Evolutionary conservation across 2,113 vertebrate species (phyloP).

Genomic region (Lanius ludovicianus): DNA sequence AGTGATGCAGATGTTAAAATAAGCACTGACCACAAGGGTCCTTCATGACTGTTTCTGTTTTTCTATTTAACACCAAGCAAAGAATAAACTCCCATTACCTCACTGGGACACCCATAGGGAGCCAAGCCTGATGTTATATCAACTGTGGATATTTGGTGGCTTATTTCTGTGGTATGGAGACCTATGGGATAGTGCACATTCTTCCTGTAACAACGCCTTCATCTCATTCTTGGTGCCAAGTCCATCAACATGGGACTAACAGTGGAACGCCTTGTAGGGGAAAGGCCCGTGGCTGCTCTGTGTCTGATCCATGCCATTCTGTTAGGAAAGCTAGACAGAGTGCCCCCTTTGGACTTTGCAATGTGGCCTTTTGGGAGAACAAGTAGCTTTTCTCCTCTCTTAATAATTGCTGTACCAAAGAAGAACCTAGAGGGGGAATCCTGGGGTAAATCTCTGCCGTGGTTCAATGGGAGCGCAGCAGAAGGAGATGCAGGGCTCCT

Average conservation of each 20-base stretch:
- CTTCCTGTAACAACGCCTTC: background rate
- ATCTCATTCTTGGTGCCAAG: background rate
- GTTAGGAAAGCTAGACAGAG: background rate
- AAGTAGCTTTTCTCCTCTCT: background rate
- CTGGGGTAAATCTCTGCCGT: background rate
- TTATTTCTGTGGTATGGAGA: background rate
- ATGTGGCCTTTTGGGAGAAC: rapidly evolving
- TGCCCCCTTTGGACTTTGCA: background rate
- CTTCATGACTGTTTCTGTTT: background rate
- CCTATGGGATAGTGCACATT: background rate
- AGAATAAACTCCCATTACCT: slow-evolving; percentile 16
- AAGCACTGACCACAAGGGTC: background rate
- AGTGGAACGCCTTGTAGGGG: background rate
- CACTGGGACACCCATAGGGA: background rate
- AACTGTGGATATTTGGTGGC: background rate
- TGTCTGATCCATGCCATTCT: background rate
- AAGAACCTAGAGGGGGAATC: background rate
- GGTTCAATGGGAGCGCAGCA: background rate
- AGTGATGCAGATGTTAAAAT: slow-evolving; percentile 22
- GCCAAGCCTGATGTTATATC: background rate
- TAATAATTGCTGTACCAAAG: background rate
- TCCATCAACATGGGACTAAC: background rate
- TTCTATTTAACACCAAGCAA: background rate
- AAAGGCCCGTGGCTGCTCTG: background rate
- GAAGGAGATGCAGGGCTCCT: background rate